phyloP scores from a whole-genome alignment of 2,113 vertebrate genomes.

The Megaleporinus macrocephalus region DNA sequence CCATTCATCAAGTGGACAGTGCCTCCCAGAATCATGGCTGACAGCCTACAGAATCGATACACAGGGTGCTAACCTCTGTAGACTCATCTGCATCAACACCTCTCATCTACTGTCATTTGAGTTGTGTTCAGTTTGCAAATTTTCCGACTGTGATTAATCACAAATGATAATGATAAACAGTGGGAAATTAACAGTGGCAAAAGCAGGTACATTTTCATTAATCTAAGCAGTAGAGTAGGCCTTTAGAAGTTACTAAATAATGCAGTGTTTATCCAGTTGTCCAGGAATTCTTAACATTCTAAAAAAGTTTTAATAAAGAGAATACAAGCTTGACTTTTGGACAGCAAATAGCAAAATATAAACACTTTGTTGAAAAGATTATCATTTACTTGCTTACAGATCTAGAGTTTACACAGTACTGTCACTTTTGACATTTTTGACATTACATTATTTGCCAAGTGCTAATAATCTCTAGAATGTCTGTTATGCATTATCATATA shows the following conservation, averaged over 20 bases:
- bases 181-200: conserved; percentile 53
- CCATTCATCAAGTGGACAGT: conserved; percentile 44
- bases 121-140: conserved; percentile 29
- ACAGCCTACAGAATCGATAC: conserved; percentile 44
- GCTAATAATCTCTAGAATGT: too few relatives aligned
- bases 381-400: too few relatives aligned
- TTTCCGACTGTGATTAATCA: conserved; percentile 65
- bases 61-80: conserved; percentile 37
- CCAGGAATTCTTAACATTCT: background rate
- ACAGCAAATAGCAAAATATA: too few relatives aligned
- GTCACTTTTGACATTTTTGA: conserved; percentile 3
- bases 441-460: too few relatives aligned
- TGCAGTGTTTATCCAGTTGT: background rate
- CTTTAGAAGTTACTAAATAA: background rate
- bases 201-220: conserved; percentile 30
- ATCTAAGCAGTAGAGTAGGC: conserved; percentile 10
- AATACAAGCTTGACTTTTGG: background rate
- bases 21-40: conserved; percentile 27
- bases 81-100: conserved; percentile 41
- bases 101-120: conserved; percentile 46
- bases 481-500: too few relatives aligned
- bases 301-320: background rate
- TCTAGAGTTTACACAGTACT: too few relatives aligned
- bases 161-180: conserved; percentile 56
- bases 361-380: too few relatives aligned